phyloP scores from a whole-genome alignment of 2,113 vertebrate genomes.

The Ibidorhyncha struthersii region DNA sequence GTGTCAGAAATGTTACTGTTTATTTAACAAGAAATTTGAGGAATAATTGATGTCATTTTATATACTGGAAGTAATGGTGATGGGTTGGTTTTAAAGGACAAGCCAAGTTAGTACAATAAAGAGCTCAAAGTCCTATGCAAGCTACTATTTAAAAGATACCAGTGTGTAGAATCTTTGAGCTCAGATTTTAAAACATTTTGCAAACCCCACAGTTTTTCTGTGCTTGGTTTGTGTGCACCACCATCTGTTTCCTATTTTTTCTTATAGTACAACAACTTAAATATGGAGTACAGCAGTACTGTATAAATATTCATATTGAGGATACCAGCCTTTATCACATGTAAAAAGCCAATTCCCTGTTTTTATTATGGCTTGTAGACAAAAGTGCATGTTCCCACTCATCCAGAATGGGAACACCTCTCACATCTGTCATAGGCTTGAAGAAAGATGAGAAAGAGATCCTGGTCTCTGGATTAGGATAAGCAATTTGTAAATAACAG shows the following conservation, averaged over 20 bases:
- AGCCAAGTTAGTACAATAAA: background rate
- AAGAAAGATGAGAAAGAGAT: background rate
- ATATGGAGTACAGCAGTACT: background rate
- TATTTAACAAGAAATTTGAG: background rate
- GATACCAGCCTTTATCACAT: background rate
- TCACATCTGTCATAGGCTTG: background rate
- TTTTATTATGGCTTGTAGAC: background rate
- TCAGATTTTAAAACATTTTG: background rate
- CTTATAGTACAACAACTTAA: background rate
- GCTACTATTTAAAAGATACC: background rate
- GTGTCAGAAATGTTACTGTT: background rate
- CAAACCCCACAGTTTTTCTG: background rate
- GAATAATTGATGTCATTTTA: background rate
- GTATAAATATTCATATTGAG: background rate
- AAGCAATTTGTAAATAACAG: background rate
- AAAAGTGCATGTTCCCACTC: background rate
- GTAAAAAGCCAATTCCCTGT: background rate
- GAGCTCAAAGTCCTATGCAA: background rate
- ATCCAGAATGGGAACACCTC: background rate
- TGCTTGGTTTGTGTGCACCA: background rate
- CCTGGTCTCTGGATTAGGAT: background rate
- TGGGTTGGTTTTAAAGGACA: background rate
- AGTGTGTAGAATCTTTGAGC: background rate
- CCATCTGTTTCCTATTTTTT: background rate
- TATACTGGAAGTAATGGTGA: background rate